Evolutionary conservation across 2,888 invertebrate genomes (phyloP).

Genomic region (Anoncus sp.): DNA sequence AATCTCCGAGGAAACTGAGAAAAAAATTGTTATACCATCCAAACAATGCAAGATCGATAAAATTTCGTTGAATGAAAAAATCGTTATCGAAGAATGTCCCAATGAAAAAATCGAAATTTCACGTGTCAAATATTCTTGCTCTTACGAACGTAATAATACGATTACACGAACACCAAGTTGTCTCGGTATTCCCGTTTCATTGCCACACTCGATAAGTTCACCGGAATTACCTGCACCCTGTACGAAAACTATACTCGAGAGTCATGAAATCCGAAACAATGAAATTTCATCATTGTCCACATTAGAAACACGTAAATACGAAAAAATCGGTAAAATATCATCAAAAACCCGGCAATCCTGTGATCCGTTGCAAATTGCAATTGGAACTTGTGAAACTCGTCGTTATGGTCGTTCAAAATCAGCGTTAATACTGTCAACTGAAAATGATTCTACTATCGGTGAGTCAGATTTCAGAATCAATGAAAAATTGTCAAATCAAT

Average conservation of each 20-base stretch:
- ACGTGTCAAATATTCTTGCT: background rate
- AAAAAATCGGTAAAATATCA: background rate
- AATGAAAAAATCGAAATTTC: background rate
- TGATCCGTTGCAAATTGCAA: background rate
- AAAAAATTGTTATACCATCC: too few species aligned
- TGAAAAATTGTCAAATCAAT: background rate
- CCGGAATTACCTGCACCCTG: constrained; percentile 78
- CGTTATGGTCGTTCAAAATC: constrained; percentile 78
- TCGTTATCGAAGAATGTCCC: background rate
- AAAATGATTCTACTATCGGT: constrained; percentile 75
- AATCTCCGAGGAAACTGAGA: background rate
- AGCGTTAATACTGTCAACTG: constrained; percentile 74
- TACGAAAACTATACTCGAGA: constrained; percentile 63
- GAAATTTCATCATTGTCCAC: background rate
- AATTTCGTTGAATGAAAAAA: background rate
- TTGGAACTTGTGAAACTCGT: constrained; percentile 63
- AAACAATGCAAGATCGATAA: too few species aligned
- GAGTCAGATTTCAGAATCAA: constrained; percentile 66
- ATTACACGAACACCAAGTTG: constrained; percentile 56
- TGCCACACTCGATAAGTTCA: constrained; percentile 80
- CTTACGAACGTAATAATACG: constrained; percentile 8
- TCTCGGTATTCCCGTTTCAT: constrained; percentile 70
- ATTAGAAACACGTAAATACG: background rate
- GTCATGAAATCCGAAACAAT: constrained; percentile 63
- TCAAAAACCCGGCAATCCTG: background rate